Evolutionary conservation across 2,888 invertebrate species (phyloP).

Genomic region (Caenorhabditis sulstoni): DNA sequence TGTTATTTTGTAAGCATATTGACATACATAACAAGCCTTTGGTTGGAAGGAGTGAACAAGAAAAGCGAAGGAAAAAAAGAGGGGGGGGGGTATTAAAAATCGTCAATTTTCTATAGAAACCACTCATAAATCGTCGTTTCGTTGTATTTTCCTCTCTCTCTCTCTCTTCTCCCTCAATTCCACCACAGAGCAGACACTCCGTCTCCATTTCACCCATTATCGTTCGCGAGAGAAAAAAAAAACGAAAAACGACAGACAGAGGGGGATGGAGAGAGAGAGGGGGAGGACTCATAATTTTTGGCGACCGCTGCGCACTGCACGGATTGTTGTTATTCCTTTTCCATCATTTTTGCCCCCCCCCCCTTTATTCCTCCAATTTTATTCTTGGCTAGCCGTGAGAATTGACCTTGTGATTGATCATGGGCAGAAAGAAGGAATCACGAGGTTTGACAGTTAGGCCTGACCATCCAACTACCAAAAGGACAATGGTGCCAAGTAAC

Average conservation of each 20-base stretch:
- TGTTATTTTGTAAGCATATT: background rate
- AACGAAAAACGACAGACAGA: no score
- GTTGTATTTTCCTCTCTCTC: background rate
- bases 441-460: conserved; percentile 14
- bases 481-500: background rate
- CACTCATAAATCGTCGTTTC: conserved; percentile 50
- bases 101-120: conserved; percentile 55
- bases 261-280: no score
- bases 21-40: conserved; percentile 15
- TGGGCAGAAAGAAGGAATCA: conserved; percentile 39
- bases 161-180: conserved; percentile 13
- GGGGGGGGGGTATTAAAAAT: conserved; percentile 41
- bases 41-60: conserved; percentile 4
- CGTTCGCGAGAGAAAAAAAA: conserved; percentile 1
- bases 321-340: conserved; percentile 9
- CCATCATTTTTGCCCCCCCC: background rate
- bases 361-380: background rate
- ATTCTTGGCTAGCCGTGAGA: no score
- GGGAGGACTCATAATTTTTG: conserved; percentile 21
- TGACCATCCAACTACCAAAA: background rate
- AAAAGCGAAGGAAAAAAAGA: background rate
- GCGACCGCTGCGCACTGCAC: background rate
- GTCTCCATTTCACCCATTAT: conserved; percentile 37
- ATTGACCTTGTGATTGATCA: background rate
- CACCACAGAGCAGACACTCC: background rate